Evolutionary conservation across 1,140 invertebrate genomes (phyloP).

Genomic region (Philopotamus ludificatus): DNA sequence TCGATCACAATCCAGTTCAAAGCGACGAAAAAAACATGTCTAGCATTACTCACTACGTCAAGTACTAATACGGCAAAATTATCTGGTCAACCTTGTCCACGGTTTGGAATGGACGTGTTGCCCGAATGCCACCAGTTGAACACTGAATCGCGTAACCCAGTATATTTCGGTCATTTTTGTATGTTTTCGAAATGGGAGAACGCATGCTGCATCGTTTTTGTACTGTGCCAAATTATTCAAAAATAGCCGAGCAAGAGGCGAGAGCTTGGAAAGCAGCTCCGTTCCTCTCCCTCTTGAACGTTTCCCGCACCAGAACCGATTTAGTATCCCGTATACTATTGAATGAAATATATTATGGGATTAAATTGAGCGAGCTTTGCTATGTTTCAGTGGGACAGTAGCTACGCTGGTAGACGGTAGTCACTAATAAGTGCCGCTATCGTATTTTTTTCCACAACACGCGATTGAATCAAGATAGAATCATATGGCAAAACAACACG

Average conservation of each 20-base stretch:
- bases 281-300: not conserved
- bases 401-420: not conserved
- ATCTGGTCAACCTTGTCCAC: not conserved
- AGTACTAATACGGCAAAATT: not conserved
- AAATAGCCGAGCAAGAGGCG: slow-evolving; percentile 24
- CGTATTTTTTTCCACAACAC: too few relatives aligned
- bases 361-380: not conserved
- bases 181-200: slow-evolving; percentile 30
- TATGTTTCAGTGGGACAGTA: not conserved
- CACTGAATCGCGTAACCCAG: slow-evolving; percentile 7
- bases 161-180: slow-evolving; percentile 27
- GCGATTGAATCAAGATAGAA: too few relatives aligned
- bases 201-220: slow-evolving; percentile 24
- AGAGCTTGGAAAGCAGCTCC: not conserved
- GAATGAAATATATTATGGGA: not conserved
- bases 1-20: slow-evolving; percentile 2
- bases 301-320: not conserved
- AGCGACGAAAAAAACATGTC: too few relatives aligned
- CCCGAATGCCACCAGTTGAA: slow-evolving; percentile 7
- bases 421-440: too few relatives aligned
- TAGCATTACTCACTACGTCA: too few relatives aligned
- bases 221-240: slow-evolving; percentile 35
- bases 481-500: too few relatives aligned
- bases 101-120: not conserved
- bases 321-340: not conserved